Base-by-base conservation (phyloP, 1,140 invertebrate genomes). In the Sinonovacula constricta region DNA sequence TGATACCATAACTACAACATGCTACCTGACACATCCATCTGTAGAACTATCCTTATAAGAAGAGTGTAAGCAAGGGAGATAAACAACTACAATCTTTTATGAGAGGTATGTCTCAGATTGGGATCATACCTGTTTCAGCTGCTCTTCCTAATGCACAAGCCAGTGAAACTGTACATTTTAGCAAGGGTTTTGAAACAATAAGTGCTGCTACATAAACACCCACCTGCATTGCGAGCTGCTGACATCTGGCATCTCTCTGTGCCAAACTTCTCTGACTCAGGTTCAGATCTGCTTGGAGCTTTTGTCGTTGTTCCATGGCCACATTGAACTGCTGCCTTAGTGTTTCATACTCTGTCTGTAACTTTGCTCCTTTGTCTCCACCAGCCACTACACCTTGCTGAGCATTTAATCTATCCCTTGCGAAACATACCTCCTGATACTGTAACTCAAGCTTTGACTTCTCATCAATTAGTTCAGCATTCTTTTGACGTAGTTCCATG, bases 211-310 rank as follows among this genome's bases (percentile, higher is more conserved):
- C n/a, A n/a, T n/a, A n/a, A n/a, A n/a, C n/a, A 34, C 75, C 62
- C 71, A 89, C 88, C 86, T 89, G 88, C 79, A 95, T 92, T 0
- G 96, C 97, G 54, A 98, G 92, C 90, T 97, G 96, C 86, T 98
- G 96, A 90, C 95, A 96, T 14, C 95, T 93, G 26, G 97, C 94
- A 81, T 97, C 96, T 81, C 96, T 92, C 82, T 97, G 95, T 90
- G 97, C 95, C 28, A 97, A 92, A 93, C 95, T 95, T 85, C 96
- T 95, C 7, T 96, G 86, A 0, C 95, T 95, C 69, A 96, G 91
- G 89, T 97, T 95, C 54, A 97, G 91, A 88, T 97, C 95, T 2
- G 81, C 86, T 22, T 90, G 81, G 24, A 90, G 69, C 18, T 83
- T 62, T 54, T 80, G 84, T 66, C 94, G 90, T 83, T 88, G 83